phyloP scores from a whole-genome alignment of 2,797 vertebrate species.

The Eulemur coronatus region DNA sequence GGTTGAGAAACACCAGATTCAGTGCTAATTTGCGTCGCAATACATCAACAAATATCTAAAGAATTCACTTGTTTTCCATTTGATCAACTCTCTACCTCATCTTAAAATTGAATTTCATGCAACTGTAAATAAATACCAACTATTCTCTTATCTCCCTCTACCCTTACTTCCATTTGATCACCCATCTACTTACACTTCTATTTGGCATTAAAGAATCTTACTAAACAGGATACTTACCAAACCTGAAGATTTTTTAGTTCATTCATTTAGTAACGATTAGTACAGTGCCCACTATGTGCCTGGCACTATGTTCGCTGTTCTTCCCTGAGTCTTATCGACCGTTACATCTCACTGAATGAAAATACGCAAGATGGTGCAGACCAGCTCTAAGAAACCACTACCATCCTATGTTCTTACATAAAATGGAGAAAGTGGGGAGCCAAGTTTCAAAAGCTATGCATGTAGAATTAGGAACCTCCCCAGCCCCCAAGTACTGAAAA shows the following conservation, averaged over 20 bases:
- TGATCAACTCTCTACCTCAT: background rate
- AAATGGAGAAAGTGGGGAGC: background rate
- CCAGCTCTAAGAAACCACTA: constrained; percentile 10
- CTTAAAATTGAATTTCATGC: background rate
- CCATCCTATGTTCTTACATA: background rate
- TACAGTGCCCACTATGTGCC: background rate
- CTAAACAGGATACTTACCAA: background rate
- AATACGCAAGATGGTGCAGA: background rate
- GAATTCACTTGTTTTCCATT: background rate
- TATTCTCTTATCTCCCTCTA: background rate
- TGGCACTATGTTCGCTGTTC: background rate
- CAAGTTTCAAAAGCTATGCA: background rate
- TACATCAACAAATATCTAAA: background rate
- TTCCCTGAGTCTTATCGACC: background rate
- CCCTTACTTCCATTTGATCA: background rate
- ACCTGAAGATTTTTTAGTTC: background rate
- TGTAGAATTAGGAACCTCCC: background rate
- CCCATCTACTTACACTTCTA: background rate
- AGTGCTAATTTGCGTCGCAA: background rate
- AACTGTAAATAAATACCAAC: background rate
- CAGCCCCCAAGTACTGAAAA: background rate
- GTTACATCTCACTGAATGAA: background rate
- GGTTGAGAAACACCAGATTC: background rate
- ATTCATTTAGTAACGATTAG: background rate
- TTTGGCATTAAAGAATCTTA: background rate